Percentiles rank a stretch among this genome's conserved stretches.
These are phyloP conservation scores for Trichopoda pennipes DNA, from an alignment of 2,888 invertebrate genomes.

Conservation along the genomic window DNA sequence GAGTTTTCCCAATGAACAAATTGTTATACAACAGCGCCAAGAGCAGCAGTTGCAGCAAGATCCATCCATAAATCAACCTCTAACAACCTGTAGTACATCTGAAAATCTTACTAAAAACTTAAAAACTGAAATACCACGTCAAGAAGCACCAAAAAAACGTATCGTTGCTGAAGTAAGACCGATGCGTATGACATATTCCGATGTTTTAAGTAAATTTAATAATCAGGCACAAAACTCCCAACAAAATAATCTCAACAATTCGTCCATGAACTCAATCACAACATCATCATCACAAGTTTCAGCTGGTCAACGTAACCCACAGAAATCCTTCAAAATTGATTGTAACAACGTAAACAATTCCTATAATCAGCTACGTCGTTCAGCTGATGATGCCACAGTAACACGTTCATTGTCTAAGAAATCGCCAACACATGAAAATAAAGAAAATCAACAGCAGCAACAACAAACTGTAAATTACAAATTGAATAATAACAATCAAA, in stretches of 20 bases:
- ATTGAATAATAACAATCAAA: conserved; percentile 56
- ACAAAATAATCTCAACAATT: conserved; percentile 53
- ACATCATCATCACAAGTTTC: conserved; percentile 26
- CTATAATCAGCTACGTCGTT: conserved; percentile 36
- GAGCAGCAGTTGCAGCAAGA: conserved; percentile 60
- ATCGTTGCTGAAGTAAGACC: conserved; percentile 93
- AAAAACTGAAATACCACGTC: conserved; percentile 60
- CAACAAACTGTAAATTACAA: conserved; percentile 34
- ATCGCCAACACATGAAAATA: conserved; percentile 81
- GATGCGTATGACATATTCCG: conserved; percentile 92
- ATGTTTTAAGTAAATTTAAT: conserved; percentile 87
- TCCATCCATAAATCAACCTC: conserved; percentile 52
- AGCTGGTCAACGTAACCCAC: conserved; percentile 59
- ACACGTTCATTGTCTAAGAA: conserved; percentile 74
- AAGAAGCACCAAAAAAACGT: conserved; percentile 81
- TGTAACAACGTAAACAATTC: conserved; percentile 34
- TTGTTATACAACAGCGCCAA: conserved; percentile 43
- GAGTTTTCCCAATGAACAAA: conserved; percentile 33
- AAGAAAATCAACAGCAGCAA: conserved; percentile 73
- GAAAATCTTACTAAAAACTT: conserved; percentile 11
- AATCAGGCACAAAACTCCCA: conserved; percentile 81
- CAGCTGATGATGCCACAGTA: conserved; percentile 35
- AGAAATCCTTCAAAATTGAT: conserved; percentile 46
- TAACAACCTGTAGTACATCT: conserved; percentile 2
- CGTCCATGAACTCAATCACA: conserved; percentile 10